Percentiles rank a stretch among this genome's conserved stretches.
Evolutionary conservation across 2,797 vertebrate species (phyloP).

Genomic region (Avahi laniger): DNA sequence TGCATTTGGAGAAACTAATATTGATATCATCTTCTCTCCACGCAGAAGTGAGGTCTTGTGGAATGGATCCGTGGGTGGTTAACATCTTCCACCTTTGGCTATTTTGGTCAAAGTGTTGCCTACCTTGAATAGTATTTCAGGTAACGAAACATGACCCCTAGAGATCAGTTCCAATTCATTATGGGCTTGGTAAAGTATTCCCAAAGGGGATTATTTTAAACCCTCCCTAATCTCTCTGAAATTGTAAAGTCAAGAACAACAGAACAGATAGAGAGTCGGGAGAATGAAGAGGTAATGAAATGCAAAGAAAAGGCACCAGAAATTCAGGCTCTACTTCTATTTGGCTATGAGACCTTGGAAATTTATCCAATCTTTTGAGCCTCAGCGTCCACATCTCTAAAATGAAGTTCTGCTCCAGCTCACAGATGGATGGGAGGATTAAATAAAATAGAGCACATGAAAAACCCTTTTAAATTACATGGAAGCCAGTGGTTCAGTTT

Average conservation of each 20-base stretch:
- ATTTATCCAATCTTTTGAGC: background rate
- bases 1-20: background rate
- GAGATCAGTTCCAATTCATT: background rate
- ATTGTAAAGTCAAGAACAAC: background rate
- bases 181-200: background rate
- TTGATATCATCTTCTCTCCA: background rate
- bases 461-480: background rate
- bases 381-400: background rate
- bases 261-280: background rate
- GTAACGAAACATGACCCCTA: background rate
- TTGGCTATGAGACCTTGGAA: background rate
- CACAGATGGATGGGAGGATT: background rate
- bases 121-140: background rate
- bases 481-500: background rate
- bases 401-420: background rate
- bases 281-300: background rate
- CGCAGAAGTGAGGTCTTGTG: background rate
- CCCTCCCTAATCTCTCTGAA: background rate
- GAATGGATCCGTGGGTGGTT: background rate
- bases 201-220: background rate
- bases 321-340: accelerated
- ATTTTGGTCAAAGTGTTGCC: background rate
- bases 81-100: background rate
- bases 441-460: background rate
- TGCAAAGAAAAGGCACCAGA: background rate